These are phyloP conservation scores for Murina feae DNA, from an alignment of 2,113 vertebrate species.

Conservation along the genomic window DNA sequence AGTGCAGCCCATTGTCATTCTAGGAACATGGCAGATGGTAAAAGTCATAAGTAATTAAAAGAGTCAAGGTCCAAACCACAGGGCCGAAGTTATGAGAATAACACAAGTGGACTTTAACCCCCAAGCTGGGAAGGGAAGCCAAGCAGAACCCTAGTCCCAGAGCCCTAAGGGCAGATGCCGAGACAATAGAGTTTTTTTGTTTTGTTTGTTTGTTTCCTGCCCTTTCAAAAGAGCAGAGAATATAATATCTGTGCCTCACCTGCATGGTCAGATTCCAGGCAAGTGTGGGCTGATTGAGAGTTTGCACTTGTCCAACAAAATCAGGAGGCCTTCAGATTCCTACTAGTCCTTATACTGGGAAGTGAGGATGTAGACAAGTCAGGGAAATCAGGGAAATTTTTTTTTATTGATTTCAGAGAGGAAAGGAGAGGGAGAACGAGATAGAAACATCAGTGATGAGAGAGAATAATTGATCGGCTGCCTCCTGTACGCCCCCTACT, in stretches of 20 bases:
- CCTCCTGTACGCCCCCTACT: too few species aligned
- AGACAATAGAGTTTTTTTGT: not conserved
- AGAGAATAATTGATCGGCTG: too few species aligned
- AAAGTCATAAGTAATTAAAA: not conserved
- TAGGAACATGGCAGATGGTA: not conserved
- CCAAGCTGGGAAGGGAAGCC: not conserved
- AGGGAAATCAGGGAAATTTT: not conserved
- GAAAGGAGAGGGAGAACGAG: too few species aligned
- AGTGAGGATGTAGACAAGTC: not conserved
- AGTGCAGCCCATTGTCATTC: not conserved
- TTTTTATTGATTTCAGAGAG: too few species aligned
- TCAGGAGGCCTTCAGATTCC: not conserved
- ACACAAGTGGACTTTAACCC: not conserved
- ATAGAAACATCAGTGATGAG: too few species aligned
- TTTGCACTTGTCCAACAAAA: not conserved
- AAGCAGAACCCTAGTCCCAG: not conserved
- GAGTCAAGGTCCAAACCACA: not conserved
- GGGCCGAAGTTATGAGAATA: not conserved
- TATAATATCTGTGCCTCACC: not conserved
- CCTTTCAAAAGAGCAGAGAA: not conserved
- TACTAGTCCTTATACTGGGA: not conserved
- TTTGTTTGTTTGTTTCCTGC: not conserved
- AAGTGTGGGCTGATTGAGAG: not conserved
- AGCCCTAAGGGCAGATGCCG: not conserved
- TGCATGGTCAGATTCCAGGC: not conserved